Conservation (phyloP, 2,888 invertebrate species). For the Byasa hedistus region DNA sequence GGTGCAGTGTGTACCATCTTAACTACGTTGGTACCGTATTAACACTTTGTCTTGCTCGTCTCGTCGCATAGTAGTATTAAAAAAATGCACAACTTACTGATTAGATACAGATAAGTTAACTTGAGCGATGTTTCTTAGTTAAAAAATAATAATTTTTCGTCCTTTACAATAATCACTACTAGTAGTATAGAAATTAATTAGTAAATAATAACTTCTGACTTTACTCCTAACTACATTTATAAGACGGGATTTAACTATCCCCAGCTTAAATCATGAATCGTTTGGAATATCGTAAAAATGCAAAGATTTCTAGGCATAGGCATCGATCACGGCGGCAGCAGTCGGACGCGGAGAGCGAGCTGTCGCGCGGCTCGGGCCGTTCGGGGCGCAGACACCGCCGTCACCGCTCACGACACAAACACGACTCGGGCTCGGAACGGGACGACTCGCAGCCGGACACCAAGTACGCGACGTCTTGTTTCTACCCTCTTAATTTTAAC, state of each 20-base stretch:
- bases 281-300: not conserved
- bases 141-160: too few species aligned
- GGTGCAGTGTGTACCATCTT: too few species aligned
- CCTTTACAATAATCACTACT: not conserved
- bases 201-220: too few species aligned
- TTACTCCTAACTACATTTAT: too few species aligned
- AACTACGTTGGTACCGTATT: too few species aligned
- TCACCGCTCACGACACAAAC: constrained; percentile 87
- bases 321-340: constrained; percentile 89
- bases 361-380: constrained; percentile 90
- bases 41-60: too few species aligned
- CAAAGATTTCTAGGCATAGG: constrained; percentile 79
- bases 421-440: constrained; percentile 86
- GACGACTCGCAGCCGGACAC: constrained; percentile 80
- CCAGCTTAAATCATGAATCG: not conserved
- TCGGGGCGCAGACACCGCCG: constrained; percentile 87
- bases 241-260: not conserved
- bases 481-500: not conserved
- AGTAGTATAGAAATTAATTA: too few species aligned
- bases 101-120: not conserved
- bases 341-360: constrained; percentile 94
- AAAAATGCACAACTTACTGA: not conserved
- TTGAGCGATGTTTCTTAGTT: too few species aligned
- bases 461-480: constrained; percentile 54
- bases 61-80: too few species aligned